These are phyloP conservation scores for Laupala kohalensis DNA, from an alignment of 1,140 invertebrate genomes.

Conservation along the genomic window DNA sequence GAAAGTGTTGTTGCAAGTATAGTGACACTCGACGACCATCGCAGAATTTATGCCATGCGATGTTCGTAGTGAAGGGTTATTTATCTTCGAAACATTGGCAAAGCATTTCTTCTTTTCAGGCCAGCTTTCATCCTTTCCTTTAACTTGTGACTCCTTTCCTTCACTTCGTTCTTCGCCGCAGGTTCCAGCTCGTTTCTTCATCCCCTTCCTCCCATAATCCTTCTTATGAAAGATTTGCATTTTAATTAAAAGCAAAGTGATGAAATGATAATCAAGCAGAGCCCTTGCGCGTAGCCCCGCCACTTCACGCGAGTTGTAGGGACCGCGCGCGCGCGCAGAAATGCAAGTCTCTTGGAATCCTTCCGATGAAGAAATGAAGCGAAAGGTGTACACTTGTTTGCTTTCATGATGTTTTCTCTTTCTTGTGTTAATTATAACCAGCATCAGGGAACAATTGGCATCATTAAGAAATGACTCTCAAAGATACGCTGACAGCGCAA, in stretches of 20 bases:
- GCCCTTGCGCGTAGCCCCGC: neutral
- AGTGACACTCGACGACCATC: too few species aligned
- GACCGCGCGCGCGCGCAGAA: too few species aligned
- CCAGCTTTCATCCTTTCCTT: neutral
- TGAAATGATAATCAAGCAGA: slow-evolving; percentile 18
- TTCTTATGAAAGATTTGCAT: slow-evolving; percentile 20
- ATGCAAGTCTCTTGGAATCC: neutral
- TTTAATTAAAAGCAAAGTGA: slow-evolving; percentile 20
- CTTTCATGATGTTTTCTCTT: neutral
- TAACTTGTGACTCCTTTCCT: neutral
- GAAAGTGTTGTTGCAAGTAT: too few species aligned
- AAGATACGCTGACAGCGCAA: neutral
- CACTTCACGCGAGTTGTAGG: neutral
- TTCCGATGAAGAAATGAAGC: neutral
- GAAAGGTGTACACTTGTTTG: neutral
- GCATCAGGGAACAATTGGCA: neutral
- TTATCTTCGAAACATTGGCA: too few species aligned
- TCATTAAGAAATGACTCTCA: neutral
- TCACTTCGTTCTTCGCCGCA: neutral
- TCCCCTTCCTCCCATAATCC: slow-evolving; percentile 15
- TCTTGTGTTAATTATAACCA: neutral
- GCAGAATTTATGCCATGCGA: too few species aligned
- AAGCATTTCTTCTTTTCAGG: neutral
- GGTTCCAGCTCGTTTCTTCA: slow-evolving; percentile 6
- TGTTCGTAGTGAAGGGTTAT: too few species aligned